Conservation (phyloP, 2,888 invertebrate genomes). For the Philhelius pedissequus region DNA sequence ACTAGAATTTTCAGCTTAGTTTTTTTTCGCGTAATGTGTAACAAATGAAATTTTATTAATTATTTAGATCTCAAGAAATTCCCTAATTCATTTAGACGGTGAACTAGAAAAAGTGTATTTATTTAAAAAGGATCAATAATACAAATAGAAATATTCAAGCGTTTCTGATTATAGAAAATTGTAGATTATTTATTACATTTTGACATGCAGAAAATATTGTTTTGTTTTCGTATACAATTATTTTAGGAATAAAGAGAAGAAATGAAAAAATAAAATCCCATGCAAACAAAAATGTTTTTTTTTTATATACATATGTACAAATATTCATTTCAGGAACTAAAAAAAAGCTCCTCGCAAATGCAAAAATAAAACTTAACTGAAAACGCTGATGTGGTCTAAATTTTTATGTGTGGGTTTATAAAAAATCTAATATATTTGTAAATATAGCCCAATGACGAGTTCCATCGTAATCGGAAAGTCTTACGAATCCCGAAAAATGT, state of each 20-base stretch:
- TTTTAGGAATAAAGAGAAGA: not conserved
- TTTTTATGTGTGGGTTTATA: not conserved
- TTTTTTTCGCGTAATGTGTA: not conserved
- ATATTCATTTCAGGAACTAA: not conserved
- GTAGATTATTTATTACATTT: slow-evolving; percentile 14
- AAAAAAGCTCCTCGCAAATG: not conserved
- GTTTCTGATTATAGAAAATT: slow-evolving; percentile 6
- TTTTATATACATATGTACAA: not conserved
- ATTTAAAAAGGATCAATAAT: not conserved
- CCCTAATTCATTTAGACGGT: not conserved
- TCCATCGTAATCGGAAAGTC: no score
- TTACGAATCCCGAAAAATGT: no score
- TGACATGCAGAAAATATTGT: not conserved
- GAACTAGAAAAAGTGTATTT: not conserved
- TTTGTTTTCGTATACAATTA: slow-evolving; percentile 6
- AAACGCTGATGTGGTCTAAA: slow-evolving; percentile 3
- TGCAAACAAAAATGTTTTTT: not conserved
- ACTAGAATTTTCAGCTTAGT: slow-evolving; percentile 15
- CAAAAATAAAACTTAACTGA: not conserved
- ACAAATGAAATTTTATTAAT: not conserved
- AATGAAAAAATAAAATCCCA: slow-evolving; percentile 10
- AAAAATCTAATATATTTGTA: no score
- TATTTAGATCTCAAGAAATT: not conserved
- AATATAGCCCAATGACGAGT: no score
- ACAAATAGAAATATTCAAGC: not conserved